Evolutionary conservation across 2,797 vertebrate species (phyloP).

Genomic region (Crocidura indochinensis): DNA sequence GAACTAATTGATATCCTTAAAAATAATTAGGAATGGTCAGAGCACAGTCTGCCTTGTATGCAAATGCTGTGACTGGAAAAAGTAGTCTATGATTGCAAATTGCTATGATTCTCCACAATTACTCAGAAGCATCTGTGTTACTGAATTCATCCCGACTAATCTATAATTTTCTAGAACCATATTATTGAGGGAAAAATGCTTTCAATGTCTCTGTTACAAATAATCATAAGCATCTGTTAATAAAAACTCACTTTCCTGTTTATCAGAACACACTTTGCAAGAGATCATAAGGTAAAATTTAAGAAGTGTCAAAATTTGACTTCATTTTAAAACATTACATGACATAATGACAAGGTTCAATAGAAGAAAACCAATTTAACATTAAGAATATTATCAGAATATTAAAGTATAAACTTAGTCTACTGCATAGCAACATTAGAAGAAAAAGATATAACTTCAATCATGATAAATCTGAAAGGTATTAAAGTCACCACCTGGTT

Average conservation of each 20-base stretch:
- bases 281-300: background rate
- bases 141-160: background rate
- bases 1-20: constrained; percentile 12
- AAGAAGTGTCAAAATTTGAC: background rate
- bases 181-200: background rate
- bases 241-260: background rate
- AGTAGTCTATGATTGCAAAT: background rate
- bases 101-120: background rate
- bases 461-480: background rate
- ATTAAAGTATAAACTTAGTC: background rate
- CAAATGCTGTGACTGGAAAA: background rate
- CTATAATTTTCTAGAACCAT: constrained; percentile 16
- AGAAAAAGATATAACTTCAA: background rate
- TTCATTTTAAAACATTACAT: background rate
- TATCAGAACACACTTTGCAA: background rate
- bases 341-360: background rate
- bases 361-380: constrained; percentile 8
- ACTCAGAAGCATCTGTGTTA: background rate
- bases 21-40: background rate
- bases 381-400: background rate
- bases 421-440: background rate
- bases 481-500: background rate
- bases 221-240: constrained; percentile 13
- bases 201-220: constrained; percentile 36
- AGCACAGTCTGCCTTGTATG: background rate